Evolutionary conservation across 2,888 invertebrate species (phyloP), one percentile per base, ranked within the genome.

Genomic region (Pimpla rufipes): DNA sequence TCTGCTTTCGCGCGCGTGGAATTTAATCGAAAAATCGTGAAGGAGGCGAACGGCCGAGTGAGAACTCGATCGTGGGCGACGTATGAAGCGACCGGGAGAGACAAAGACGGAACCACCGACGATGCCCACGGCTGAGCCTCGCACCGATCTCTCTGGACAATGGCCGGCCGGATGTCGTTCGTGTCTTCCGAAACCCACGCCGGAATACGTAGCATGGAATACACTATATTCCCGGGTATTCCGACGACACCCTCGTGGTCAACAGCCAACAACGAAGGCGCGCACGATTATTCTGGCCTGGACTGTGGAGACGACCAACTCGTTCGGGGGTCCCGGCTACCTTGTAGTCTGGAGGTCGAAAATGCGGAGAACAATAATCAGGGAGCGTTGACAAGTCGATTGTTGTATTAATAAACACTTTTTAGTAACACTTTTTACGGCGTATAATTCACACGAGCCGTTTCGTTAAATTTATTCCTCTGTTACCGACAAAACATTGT

Each of bases 151-250:
- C 59, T 73, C 68, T 90, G 90, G 90, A 92, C 92, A 92, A 92
- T 91, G 91, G 90, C 88, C 89, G 89, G 85, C 79, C 82, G 82
- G 82, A 90, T 90, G 90, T 87, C 86, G 88, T 84, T 84, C 88
- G 86, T 87, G 88, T 90, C 88, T 90, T 88, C 88, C 89, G 85
- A 92, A 92, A 89, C 91, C 90, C 90, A 91, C 91, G 90, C 89
- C 86, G 84, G 87, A 87, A 79, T 64, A 73, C 59, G 59, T 67
- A 42, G n/a, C 45, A 73, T 67, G 59, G 29, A 70, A 29, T 59
- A 37, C 42, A 68, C 59, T 23, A 64, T 37, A 52, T 71, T 42
- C 55, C 13, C 55, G 76, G 76, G 76, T 83, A 87, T 86, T 85
- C 88, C 88, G 86, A 88, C 88, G 86, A 85, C 77, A 79, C 73